phyloP scores from a whole-genome alignment of 2,113 vertebrate genomes.

The Oryzias celebensis region DNA sequence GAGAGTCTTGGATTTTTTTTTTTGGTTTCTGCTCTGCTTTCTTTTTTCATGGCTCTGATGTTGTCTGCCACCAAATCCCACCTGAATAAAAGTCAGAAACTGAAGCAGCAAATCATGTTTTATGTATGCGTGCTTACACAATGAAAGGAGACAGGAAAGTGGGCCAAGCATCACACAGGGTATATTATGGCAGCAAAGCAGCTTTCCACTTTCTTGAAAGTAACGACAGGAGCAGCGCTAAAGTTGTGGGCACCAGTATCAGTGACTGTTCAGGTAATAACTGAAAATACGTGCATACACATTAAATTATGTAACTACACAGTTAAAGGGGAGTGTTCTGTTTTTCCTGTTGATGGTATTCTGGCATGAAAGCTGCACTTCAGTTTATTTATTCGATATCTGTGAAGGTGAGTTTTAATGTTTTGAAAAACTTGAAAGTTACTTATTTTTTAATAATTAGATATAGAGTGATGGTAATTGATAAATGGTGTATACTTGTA shows the following conservation, averaged over 20 bases:
- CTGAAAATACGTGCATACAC: constrained; percentile 27
- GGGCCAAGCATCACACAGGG: constrained; percentile 67
- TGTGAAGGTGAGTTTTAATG: not conserved
- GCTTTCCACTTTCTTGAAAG: constrained; percentile 59
- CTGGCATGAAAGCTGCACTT: constrained; percentile 18
- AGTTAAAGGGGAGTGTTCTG: constrained; percentile 21
- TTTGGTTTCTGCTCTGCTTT: constrained; percentile 42
- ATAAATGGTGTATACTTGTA: too few species aligned
- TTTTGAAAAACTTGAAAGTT: not conserved
- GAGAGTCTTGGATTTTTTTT: constrained; percentile 19
- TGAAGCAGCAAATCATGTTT: constrained; percentile 75
- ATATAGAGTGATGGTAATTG: too few species aligned
- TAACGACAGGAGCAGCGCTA: constrained; percentile 26
- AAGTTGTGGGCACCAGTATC: constrained; percentile 8
- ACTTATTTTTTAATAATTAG: too few species aligned
- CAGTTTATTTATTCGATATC: constrained; percentile 14
- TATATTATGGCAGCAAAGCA: constrained; percentile 69
- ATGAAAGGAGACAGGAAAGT: constrained; percentile 66
- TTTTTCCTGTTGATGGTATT: constrained; percentile 26
- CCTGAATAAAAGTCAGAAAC: constrained; percentile 75
- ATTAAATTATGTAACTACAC: constrained; percentile 38
- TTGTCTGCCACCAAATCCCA: constrained; percentile 67
- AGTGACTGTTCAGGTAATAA: constrained; percentile 26
- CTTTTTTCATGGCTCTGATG: constrained; percentile 58
- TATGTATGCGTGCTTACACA: constrained; percentile 75